Evolutionary conservation across 2,797 vertebrate genomes (phyloP), one percentile per base, ranked within the genome.

Genomic region (Eulemur albifrons): DNA sequence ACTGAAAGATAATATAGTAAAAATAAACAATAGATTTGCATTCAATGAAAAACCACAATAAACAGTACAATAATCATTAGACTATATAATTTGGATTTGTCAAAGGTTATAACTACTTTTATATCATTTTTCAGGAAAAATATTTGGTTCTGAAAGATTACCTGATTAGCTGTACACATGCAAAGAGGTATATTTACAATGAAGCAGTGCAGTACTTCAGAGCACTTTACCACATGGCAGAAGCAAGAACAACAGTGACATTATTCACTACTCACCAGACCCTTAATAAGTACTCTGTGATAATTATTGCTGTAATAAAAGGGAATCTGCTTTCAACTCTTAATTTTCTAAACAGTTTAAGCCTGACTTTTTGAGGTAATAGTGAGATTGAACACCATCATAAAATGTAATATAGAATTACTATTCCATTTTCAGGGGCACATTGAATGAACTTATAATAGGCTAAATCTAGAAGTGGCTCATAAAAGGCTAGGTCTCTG

Each of bases 341-440:
- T 67, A 97, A 95, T 95, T 93, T 79, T 95, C 90, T 95, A 95
- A 94, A 95, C 11, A 88, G 35, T 79, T 90, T 65, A 88, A 97
- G 43, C 92, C 69, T 96, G 88, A 94, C 70, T 92, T 84, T 88
- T 88, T 90, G 32, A 80, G 67, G n/a, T 88, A 91, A 70, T 83
- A 95, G 38, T 65, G 38, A 96, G 61, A 97, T 57, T 84, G 50
- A 96, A 90, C 27, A 86, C 38, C 57, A 52, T 48, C 63, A 93
- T 96, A 93, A 95, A 94, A 75, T 65, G 63, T 59, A 91, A 94
- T 83, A 91, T 6, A 80, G 20, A 93, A 95, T 86, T 95, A 89
- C 61, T 48, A 59, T 94, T 96, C 38, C 32, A 65, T 95, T 97
- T 95, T 32, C 38, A 97, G 48, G 85, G 69, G 45, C 50, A 86